Evolutionary conservation across 2,113 vertebrate species (phyloP).

Genomic region (Oostethus manadensis): DNA sequence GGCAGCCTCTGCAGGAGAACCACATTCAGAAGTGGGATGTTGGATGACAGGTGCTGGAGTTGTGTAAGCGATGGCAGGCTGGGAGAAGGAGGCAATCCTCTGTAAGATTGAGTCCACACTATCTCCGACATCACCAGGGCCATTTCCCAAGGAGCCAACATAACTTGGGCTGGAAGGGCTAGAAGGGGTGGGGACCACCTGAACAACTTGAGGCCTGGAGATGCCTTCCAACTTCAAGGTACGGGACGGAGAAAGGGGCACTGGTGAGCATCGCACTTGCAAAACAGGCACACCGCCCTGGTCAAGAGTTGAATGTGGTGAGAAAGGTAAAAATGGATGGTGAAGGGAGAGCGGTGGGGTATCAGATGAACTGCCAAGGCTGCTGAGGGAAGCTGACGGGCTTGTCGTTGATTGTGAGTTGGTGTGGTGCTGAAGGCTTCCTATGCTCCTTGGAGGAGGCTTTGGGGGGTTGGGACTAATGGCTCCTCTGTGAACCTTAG

Average conservation of each 20-base stretch:
- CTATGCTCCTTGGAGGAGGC: slow-evolving; percentile 15
- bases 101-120: slow-evolving; percentile 58
- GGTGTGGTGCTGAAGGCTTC: slow-evolving; percentile 24
- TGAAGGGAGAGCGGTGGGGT: slow-evolving; percentile 16
- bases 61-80: slow-evolving; percentile 14
- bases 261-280: slow-evolving; percentile 34
- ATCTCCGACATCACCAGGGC: slow-evolving; percentile 38
- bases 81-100: slow-evolving; percentile 68
- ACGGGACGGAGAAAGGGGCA: slow-evolving; percentile 44
- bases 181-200: slow-evolving; percentile 23
- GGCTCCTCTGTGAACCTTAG: slow-evolving; percentile 14
- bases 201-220: slow-evolving; percentile 59
- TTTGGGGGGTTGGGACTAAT: slow-evolving; percentile 14
- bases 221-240: slow-evolving; percentile 52
- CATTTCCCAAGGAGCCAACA: slow-evolving; percentile 9
- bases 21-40: background rate
- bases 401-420: slow-evolving; percentile 36
- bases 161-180: slow-evolving; percentile 36
- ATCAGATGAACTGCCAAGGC: slow-evolving; percentile 50
- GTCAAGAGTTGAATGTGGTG: slow-evolving; percentile 9
- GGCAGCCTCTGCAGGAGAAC: background rate
- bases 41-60: slow-evolving; percentile 11
- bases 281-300: slow-evolving; percentile 33
- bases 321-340: slow-evolving; percentile 24
- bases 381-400: slow-evolving; percentile 42